Evolutionary conservation across 2,888 invertebrate species (phyloP).

Genomic region (Anagyrus pseudococci): DNA sequence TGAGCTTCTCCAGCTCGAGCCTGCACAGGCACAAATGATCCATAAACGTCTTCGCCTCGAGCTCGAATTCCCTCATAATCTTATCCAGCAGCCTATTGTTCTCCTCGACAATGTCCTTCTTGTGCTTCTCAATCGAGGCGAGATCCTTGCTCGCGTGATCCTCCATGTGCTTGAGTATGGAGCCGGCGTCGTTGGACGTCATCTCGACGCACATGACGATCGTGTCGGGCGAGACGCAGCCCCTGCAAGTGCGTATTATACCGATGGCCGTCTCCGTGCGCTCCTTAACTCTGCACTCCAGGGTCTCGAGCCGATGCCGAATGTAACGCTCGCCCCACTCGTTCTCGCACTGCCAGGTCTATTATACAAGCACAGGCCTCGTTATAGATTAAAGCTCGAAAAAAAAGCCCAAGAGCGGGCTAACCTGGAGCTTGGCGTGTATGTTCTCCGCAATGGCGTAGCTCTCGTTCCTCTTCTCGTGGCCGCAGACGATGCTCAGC

Average conservation of each 20-base stretch:
- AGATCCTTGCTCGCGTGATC: neutral
- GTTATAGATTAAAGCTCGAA: too few relatives aligned
- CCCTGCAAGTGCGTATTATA: constrained; percentile 19
- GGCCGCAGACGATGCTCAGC: constrained; percentile 12
- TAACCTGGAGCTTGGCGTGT: constrained; percentile 6
- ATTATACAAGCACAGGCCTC: too few relatives aligned
- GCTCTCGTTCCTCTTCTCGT: constrained; percentile 1
- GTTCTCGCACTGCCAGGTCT: constrained; percentile 26
- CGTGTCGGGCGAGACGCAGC: neutral
- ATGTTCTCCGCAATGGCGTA: constrained; percentile 5
- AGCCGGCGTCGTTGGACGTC: neutral
- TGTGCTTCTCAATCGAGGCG: neutral
- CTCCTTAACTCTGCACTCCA: constrained; percentile 17
- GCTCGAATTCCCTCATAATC: neutral
- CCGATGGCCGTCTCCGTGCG: constrained; percentile 18
- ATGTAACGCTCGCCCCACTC: neutral
- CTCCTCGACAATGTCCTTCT: neutral
- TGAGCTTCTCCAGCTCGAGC: neutral
- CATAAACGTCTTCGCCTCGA: neutral
- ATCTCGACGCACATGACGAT: neutral
- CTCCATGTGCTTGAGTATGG: neutral
- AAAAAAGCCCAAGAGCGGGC: neutral
- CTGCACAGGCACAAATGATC: neutral
- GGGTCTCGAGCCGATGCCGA: neutral
- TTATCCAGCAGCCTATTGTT: neutral